Conservation (phyloP, 2,888 invertebrate genomes). For the Drosophila siamana region DNA sequence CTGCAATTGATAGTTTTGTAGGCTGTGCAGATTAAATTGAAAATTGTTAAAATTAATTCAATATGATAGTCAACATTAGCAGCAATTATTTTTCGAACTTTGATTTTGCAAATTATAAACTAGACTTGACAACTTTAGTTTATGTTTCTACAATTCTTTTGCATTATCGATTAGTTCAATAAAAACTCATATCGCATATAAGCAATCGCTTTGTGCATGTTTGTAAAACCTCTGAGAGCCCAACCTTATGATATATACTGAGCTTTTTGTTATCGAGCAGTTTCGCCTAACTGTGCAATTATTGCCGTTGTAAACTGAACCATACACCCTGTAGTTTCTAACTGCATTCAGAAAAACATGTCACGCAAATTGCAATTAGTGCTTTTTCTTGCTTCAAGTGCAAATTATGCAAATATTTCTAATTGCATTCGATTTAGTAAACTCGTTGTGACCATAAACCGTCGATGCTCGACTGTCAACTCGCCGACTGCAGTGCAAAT, state of each 20-base stretch:
- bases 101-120: background rate
- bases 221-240: background rate
- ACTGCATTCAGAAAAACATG: conserved; percentile 12
- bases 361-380: conserved; percentile 9
- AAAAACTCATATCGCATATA: background rate
- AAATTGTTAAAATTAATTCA: background rate
- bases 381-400: conserved; percentile 6
- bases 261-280: background rate
- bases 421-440: conserved; percentile 28
- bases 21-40: background rate
- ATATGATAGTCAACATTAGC: no score
- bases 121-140: no score
- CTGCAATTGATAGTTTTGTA: conserved; percentile 10
- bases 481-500: conserved; percentile 11
- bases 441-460: conserved; percentile 31
- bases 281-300: conserved; percentile 12
- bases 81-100: background rate
- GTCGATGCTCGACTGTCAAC: background rate
- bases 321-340: conserved; percentile 3
- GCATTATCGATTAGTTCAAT: no score
- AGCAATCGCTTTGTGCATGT: background rate
- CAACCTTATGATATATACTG: background rate
- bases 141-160: no score
- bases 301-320: no score
- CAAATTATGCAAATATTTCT: conserved; percentile 35